Base-by-base conservation (phyloP, 2,113 vertebrate genomes). In the Natator depressus region DNA sequence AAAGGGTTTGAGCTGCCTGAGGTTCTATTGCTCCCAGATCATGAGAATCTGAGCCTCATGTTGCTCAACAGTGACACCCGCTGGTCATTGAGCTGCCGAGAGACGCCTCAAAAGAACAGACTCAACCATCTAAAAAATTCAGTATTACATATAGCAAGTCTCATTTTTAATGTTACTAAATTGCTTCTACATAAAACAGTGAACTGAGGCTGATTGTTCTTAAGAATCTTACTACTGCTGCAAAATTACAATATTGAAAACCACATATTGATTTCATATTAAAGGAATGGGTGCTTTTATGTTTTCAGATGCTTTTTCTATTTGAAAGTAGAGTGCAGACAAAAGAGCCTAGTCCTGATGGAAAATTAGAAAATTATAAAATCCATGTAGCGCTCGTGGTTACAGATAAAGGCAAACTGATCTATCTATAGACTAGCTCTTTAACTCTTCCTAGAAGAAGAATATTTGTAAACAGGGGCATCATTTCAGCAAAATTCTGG, bases 401-500 rank as follows among this genome's bases (percentile, higher is more conserved):
- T 89, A 9, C 14, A 93, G 24, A 80, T 4, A 1, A 89, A 89
- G 49, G 24, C 50, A 86, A 93, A 76, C 35, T 76, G 17, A 17
- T 86, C 24, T 94, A 82, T 87, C 17, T 91, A 31, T 31, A n/a
- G 51, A 59, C 50, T 82, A 72, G 29, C 17, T 88, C 51, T 94
- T 96, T 92, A 88, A 49, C 80, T 93, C 24, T 94, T 94, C 55
- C 16, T 80, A 89, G 59, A 80, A 92, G 85, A 78, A 89, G 29
- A 38, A 57, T 38, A 82, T 25, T 27, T 82, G 8, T 57, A 42
- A 53, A 42, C 16, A n/a, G 62, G 31, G 35, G 17, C 8, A 35
- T 82, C 16, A 42, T 24, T 55, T 82, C n/a, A 38, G 22, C 57
- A 82, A 82, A 82, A 59, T 20, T 72, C 65, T 72, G 19, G 65